phyloP scores from a whole-genome alignment of 2,888 invertebrate species.

The Petrolisthes manimaculis region DNA sequence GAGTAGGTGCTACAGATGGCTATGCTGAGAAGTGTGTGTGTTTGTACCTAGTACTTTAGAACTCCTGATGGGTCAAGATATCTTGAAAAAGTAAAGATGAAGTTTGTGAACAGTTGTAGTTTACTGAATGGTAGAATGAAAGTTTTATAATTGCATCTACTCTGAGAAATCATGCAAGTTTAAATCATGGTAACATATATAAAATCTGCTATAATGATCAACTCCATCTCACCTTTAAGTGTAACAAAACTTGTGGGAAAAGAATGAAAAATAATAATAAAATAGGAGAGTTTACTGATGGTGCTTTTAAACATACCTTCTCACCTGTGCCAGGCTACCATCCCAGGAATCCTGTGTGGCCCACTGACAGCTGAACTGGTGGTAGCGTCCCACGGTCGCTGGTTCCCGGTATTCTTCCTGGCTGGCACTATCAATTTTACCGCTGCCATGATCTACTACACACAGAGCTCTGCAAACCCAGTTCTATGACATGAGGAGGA shows the following conservation, averaged over 20 bases:
- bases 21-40: background rate
- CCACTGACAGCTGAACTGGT: constrained; percentile 82
- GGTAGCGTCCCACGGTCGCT: constrained; percentile 78
- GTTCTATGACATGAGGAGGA: constrained; percentile 70
- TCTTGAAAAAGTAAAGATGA: too few species aligned
- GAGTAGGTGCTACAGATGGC: background rate
- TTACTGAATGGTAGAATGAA: too few species aligned
- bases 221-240: too few species aligned
- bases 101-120: too few species aligned
- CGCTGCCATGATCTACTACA: constrained; percentile 80
- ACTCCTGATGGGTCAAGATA: too few species aligned
- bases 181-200: too few species aligned
- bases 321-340: constrained; percentile 75
- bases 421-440: constrained; percentile 81
- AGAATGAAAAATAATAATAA: background rate
- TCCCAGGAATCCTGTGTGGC: constrained; percentile 82
- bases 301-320: background rate
- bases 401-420: constrained; percentile 81
- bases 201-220: too few species aligned
- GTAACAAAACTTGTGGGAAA: too few species aligned
- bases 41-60: too few species aligned
- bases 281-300: background rate
- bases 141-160: too few species aligned
- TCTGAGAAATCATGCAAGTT: background rate
- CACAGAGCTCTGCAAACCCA: constrained; percentile 80